These are phyloP conservation scores for Salticus scenicus DNA, from an alignment of 2,888 invertebrate genomes.

Conservation along the genomic window DNA sequence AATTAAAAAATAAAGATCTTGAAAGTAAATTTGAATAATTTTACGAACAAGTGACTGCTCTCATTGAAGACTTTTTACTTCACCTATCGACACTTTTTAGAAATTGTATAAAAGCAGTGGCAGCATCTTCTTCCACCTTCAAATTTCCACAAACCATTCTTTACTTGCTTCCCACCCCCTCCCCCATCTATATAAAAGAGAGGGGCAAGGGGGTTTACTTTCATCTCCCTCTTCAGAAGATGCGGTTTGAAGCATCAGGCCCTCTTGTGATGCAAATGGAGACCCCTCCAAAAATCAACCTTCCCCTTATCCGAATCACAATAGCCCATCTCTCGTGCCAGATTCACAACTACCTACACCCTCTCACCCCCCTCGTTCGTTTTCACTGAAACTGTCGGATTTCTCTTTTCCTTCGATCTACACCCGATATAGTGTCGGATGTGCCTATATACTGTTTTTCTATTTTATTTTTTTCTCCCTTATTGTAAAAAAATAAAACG, in stretches of 20 bases:
- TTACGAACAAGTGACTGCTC: neutral
- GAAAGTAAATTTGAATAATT: slow-evolving; percentile 3
- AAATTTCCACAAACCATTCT: neutral
- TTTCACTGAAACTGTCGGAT: slow-evolving; percentile 16
- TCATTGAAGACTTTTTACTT: neutral
- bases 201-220: slow-evolving; percentile 26
- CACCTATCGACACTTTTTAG: slow-evolving; percentile 7
- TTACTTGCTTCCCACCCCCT: neutral
- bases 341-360: slow-evolving; percentile 6
- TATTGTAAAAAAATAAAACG: slow-evolving; percentile 22
- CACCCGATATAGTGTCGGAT: slow-evolving; percentile 8
- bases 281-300: slow-evolving; percentile 39
- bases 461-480: neutral
- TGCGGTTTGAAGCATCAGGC: slow-evolving; percentile 26
- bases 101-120: neutral
- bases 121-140: neutral
- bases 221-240: slow-evolving; percentile 15
- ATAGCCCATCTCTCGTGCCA: slow-evolving; percentile 51
- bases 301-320: slow-evolving; percentile 39
- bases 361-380: neutral
- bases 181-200: neutral
- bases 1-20: no score
- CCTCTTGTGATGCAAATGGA: slow-evolving; percentile 61
- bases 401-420: neutral
- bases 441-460: neutral